These are phyloP conservation scores for Brachypterus glaber DNA, from an alignment of 2,888 invertebrate species.

Conservation along the genomic window DNA sequence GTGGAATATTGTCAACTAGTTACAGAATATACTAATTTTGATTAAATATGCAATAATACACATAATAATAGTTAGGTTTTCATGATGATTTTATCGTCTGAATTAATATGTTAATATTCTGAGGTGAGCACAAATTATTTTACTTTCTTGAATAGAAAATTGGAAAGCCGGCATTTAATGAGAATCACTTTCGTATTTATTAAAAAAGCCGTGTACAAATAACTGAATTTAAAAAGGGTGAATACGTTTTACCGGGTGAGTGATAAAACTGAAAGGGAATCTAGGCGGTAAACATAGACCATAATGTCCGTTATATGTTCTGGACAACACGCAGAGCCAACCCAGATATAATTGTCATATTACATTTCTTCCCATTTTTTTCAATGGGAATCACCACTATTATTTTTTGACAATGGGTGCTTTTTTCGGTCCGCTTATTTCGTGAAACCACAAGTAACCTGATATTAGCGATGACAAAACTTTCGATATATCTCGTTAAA, in stretches of 20 bases:
- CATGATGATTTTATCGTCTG: too few species aligned
- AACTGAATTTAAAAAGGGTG: background rate
- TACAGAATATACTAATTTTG: too few species aligned
- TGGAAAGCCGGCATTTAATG: too few species aligned
- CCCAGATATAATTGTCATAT: constrained; percentile 35
- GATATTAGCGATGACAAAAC: constrained; percentile 31
- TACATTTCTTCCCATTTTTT: constrained; percentile 33
- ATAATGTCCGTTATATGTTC: constrained; percentile 17
- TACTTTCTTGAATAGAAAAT: too few species aligned
- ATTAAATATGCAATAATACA: too few species aligned
- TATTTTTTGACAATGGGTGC: constrained; percentile 30
- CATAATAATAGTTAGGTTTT: too few species aligned
- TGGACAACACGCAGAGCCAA: constrained; percentile 30
- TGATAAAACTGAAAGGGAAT: background rate
- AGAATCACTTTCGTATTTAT: too few species aligned
- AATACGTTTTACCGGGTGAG: constrained; percentile 1
- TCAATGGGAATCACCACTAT: constrained; percentile 30
- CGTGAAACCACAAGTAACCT: constrained; percentile 36
- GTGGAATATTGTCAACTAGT: too few species aligned
- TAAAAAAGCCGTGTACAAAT: too few species aligned
- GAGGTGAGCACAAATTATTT: too few species aligned
- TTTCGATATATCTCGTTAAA: too few species aligned
- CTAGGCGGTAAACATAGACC: background rate
- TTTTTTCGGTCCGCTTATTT: constrained; percentile 35
- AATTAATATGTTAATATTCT: too few species aligned